Evolutionary conservation across 1,140 invertebrate species (phyloP), one percentile per base, ranked within the genome.

Genomic region (Cydia amplana): DNA sequence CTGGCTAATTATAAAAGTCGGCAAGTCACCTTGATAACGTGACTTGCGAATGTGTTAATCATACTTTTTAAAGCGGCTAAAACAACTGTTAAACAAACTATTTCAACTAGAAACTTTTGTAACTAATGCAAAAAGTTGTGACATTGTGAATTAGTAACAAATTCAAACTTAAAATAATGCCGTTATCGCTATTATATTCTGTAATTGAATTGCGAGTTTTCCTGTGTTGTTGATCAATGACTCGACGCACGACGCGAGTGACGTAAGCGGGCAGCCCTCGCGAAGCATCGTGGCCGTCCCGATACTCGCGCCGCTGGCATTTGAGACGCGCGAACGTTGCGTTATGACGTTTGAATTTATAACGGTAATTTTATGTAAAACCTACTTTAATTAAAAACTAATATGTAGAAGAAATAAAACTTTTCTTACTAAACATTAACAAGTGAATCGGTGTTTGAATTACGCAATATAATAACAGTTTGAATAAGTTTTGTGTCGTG

Each of bases 321-420:
- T 18, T 18, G n/a, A 28, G 65, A 70, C 65, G 65, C 65, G 65
- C 23, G 65, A 36, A 43, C 65, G 25, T 36, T 32, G 25, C 25
- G 18, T 60, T 60, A 4, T n/a, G 28, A 70, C 28, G 32, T 70
- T 70, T 70, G 65, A 70, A 70, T 70, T 36, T 36, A 2, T 36
- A 70, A 70, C 65, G 65, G 65, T 36, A n/a, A 18, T 36, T 70
- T 70, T 36, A 70, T 36, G 9, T 18, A 70, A 40, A 74, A 72
- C 55, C 46, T 75, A 80, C 78, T 79, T 79, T 76, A 83, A 79
- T 76, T 80, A 79, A 80, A 79, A 80, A 49, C 72, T 73, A 75
- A 36, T 64, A 36, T 51, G 51, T 36, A 5, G 1, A 36, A 70
- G 36, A 23, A 18, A n/a, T 43, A 36, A 32, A 70, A 70, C 32